Evolutionary conservation across 2,113 vertebrate genomes (phyloP).

Genomic region (Otocyon megalotis): DNA sequence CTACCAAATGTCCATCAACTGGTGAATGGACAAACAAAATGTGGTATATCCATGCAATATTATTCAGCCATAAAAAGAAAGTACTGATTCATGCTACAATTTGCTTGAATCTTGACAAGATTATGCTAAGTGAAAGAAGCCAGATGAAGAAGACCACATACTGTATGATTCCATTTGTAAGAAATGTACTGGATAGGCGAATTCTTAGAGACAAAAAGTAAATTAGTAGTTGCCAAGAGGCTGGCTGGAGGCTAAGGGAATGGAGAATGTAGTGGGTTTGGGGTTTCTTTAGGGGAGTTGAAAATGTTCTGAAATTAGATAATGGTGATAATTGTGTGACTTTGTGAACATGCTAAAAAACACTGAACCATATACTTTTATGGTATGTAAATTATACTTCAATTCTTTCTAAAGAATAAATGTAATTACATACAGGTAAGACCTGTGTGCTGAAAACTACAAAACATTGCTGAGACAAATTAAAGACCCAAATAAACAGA

Average conservation of each 20-base stretch:
- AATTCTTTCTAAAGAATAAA: background rate
- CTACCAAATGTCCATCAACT: background rate
- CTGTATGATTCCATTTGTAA: background rate
- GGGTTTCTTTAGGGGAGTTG: background rate
- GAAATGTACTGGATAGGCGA: background rate
- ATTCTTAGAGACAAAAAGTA: background rate
- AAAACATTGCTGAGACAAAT: constrained; percentile 6
- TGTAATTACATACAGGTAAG: background rate
- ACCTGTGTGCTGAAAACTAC: background rate
- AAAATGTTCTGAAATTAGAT: background rate
- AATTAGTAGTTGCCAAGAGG: background rate
- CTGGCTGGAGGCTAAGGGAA: background rate
- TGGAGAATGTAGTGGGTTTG: background rate
- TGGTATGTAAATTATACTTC: background rate
- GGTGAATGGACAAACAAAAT: background rate
- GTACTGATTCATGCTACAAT: background rate
- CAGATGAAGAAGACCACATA: background rate
- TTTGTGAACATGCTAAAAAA: background rate
- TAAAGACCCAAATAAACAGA: background rate
- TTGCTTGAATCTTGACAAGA: background rate
- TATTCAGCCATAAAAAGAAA: background rate
- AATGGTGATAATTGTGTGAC: background rate
- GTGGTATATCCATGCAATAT: background rate
- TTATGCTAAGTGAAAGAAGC: background rate
- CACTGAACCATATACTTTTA: background rate